Percentiles rank a stretch among this genome's conserved stretches.
Conservation (phyloP, 2,888 invertebrate species). For the Cataglyphis cursor region DNA sequence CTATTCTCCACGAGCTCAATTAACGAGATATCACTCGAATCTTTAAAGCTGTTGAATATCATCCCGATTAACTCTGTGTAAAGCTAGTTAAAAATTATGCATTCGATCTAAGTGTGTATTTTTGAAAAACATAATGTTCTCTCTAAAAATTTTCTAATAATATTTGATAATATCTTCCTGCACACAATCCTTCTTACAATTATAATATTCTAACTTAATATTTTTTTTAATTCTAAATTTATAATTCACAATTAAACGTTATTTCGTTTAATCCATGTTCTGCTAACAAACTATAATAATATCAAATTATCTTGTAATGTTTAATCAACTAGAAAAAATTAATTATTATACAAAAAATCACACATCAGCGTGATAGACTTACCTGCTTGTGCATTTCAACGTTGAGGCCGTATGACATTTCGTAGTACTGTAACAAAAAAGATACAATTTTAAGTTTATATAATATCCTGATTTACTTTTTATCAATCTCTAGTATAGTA, state of each 20-base stretch:
- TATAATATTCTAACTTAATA: background rate
- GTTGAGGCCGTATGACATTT: slow-evolving; percentile 98
- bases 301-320: background rate
- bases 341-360: background rate
- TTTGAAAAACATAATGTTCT: background rate
- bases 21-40: slow-evolving; percentile 66
- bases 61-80: slow-evolving; percentile 37
- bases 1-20: slow-evolving; percentile 63
- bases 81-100: background rate
- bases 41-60: slow-evolving; percentile 50
- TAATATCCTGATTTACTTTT: background rate
- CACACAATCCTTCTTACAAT: background rate
- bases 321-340: background rate
- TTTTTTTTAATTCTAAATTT: background rate
- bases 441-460: background rate
- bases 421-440: slow-evolving; percentile 94
- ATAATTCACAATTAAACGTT: background rate
- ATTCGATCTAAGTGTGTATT: background rate
- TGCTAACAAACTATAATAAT: background rate
- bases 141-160: background rate
- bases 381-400: slow-evolving; percentile 99
- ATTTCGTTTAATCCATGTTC: background rate
- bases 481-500: background rate
- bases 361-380: slow-evolving; percentile 79
- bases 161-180: background rate